Base-by-base conservation (phyloP, 1,140 invertebrate genomes). In the Apocrypta bakeri region DNA sequence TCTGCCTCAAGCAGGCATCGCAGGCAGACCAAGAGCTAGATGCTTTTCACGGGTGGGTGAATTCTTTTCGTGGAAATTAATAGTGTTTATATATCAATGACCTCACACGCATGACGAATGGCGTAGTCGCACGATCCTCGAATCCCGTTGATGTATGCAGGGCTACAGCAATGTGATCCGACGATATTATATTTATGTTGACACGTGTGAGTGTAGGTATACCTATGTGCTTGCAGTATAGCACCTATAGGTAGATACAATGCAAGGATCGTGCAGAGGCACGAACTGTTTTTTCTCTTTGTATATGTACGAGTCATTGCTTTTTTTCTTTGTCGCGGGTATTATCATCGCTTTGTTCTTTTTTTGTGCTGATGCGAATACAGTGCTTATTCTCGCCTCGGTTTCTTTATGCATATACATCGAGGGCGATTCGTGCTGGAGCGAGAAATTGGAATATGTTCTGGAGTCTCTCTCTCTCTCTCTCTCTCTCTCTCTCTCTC, bases 41-140 rank as follows among this genome's bases (percentile, higher is more conserved):
- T 56, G 86, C 85, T 91, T 90, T 91, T 91, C 87, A 91, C 88
- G 90, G 89, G 81, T 84, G 87, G 87, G 84, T 88, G 88, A 83
- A 89, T 89, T 90, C 86, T 86, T 89, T 90, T 89, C 85, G 82
- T 80, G 79, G 21, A 89, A 91, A 92, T 91, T 91, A 91, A 91
- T 90, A 88, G 86, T 85, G 79, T 89, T 90, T 90, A 89, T 88
- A 42, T 56, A 88, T 85, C 86, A 84, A 87, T 86, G 85, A 80
- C 81, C 76, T 21, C 69, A 48, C 82, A 81, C 76, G 84, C 56
- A 86, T 87, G 87, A 88, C 84, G 84, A 86, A 87, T 86, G 86
- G 87, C 63, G 64, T 76, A 25, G 14, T 37, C 40, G 48, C 66
- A 40, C 66, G 37, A 42, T 42, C 40, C 40, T 61, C 64, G 73